These are phyloP conservation scores for Scortum barcoo DNA, from an alignment of 2,113 vertebrate genomes.

Conservation along the genomic window DNA sequence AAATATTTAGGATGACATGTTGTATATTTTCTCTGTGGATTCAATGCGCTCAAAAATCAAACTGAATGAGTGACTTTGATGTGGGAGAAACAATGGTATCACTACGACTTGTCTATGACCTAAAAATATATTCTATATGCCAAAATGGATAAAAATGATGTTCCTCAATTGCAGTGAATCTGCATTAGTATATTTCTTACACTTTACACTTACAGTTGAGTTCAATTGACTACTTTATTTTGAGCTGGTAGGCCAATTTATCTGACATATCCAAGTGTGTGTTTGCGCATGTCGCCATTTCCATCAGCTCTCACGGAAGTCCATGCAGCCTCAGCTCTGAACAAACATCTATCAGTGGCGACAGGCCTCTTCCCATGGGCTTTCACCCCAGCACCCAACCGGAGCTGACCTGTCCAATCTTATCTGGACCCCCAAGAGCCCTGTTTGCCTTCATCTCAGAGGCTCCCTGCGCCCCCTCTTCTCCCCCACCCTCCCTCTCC, in stretches of 20 bases:
- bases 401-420: slow-evolving; percentile 66
- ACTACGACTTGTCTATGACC: not conserved
- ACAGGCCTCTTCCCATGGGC: slow-evolving; percentile 62
- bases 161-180: not conserved
- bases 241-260: not conserved
- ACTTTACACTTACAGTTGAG: slow-evolving; percentile 11
- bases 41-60: slow-evolving; percentile 9
- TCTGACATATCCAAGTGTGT: slow-evolving; percentile 6
- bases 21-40: not conserved
- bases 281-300: slow-evolving; percentile 28
- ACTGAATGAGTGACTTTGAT: not conserved
- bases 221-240: not conserved
- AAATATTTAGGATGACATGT: not conserved
- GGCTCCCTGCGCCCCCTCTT: slow-evolving; percentile 13
- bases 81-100: not conserved
- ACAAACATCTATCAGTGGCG: slow-evolving; percentile 71
- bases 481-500: not conserved
- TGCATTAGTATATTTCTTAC: not conserved
- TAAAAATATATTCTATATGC: slow-evolving; percentile 1
- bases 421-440: slow-evolving; percentile 54
- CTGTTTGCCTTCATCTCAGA: slow-evolving; percentile 53
- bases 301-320: slow-evolving; percentile 64
- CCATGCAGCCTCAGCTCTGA: slow-evolving; percentile 51
- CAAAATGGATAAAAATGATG: not conserved
- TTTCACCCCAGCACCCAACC: slow-evolving; percentile 49